phyloP scores from a whole-genome alignment of 2,113 vertebrate genomes.

The Lepus europaeus region DNA sequence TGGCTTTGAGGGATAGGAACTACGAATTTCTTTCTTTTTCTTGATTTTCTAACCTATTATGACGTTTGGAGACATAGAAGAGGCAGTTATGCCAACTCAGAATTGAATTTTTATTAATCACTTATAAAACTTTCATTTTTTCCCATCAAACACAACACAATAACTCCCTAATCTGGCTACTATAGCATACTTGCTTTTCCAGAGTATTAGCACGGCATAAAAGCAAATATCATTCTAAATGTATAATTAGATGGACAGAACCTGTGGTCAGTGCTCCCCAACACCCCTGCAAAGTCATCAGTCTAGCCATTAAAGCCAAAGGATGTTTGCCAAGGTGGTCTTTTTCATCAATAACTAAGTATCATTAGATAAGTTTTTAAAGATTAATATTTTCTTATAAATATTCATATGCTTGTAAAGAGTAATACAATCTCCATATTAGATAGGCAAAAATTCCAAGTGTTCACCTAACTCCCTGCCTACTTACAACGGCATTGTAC shows the following conservation, averaged over 20 bases:
- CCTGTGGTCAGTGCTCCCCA: too few relatives aligned
- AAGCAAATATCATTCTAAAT: neutral
- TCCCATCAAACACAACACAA: neutral
- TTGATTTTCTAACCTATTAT: neutral
- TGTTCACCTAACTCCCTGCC: neutral
- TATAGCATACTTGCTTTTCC: neutral
- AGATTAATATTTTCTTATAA: neutral
- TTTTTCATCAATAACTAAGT: neutral
- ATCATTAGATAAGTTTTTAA: neutral
- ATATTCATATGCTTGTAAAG: neutral
- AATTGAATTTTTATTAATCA: slow-evolving; percentile 41
- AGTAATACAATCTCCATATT: neutral
- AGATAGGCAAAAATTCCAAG: neutral
- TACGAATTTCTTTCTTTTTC: slow-evolving; percentile 16
- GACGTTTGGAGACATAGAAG: neutral
- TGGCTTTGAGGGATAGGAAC: neutral
- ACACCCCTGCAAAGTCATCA: neutral
- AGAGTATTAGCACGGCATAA: slow-evolving; percentile 10
- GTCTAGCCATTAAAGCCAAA: neutral
- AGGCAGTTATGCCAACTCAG: neutral
- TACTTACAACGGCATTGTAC: neutral
- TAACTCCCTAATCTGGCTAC: neutral
- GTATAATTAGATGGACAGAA: neutral
- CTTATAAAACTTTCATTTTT: slow-evolving; percentile 37
- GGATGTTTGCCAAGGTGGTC: neutral